phyloP scores from a whole-genome alignment of 1,140 invertebrate genomes.

The Mylabris phalerata region DNA sequence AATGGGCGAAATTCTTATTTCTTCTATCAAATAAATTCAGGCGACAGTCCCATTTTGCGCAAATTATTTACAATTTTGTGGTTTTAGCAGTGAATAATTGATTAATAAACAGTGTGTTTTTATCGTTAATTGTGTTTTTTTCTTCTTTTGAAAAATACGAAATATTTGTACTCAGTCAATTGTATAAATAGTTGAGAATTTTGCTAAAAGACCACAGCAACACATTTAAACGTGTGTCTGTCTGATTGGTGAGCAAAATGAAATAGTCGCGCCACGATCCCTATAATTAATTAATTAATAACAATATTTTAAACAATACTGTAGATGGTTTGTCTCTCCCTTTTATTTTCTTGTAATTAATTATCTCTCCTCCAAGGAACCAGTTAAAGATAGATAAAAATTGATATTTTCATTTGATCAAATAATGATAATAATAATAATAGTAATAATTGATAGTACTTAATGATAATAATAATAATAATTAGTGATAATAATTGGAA shows the following conservation, averaged over 20 bases:
- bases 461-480: constrained; percentile 2
- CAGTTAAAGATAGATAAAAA: constrained; percentile 5
- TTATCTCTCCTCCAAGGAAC: constrained; percentile 15
- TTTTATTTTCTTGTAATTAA: no score
- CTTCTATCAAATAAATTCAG: neutral
- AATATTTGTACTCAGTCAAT: no score
- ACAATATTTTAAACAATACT: constrained; percentile 20
- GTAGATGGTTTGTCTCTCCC: constrained; percentile 11
- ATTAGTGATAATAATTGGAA: constrained; percentile 13
- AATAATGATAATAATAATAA: neutral
- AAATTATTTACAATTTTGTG: no score
- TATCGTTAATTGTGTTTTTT: no score
- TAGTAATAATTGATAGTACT: neutral
- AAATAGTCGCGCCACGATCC: constrained; percentile 1
- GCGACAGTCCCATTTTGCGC: constrained; percentile 9
- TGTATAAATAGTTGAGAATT: neutral
- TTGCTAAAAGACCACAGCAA: neutral
- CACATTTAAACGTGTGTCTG: neutral
- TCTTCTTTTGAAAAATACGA: no score
- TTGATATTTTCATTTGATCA: neutral
- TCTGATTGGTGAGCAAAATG: constrained; percentile 3
- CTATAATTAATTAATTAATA: neutral
- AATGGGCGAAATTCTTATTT: no score
- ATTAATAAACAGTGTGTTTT: no score
- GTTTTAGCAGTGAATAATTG: no score